Evolutionary conservation across 2,113 vertebrate species (phyloP), one percentile per base, ranked within the genome.

Genomic region (Perca flavescens): DNA sequence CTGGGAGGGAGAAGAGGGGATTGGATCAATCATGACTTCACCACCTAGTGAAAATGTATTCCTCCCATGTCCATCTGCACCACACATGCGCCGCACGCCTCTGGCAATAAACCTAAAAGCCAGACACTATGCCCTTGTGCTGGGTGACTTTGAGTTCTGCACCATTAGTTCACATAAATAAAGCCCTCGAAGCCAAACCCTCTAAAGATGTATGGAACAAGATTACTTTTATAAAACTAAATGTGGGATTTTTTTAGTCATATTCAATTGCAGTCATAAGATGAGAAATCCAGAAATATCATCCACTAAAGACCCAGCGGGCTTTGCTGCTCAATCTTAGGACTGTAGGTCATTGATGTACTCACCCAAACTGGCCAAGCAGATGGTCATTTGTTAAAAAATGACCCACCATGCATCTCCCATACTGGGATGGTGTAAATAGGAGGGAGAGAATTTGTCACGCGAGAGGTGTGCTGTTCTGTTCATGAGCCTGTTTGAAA

Each of bases 321-420:
- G 50, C 60, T 66, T 70, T 73, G 61, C 43, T 76, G 61, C 25
- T 70, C 43, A 47, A 34, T 82, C 77, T 66, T 81, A 69, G 43
- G 75, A 73, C 67, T 83, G 69, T 77, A 75, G 77, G 78, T 83
- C 84, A 75, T 43, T 60, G 70, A 68, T 82, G 75, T 74, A 63
- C 76, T 77, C 83, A 34, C 52, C 69, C 84, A 88, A 79, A 92
- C 79, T 88, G 82, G 72, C 72, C 68, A 73, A 77, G 69, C 92
- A 92, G 91, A 94, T 92, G 92, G 90, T 72, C 31, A 85, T 89
- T 89, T 89, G 88, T 88, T 82, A 46, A 90, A 89, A 88, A 84
- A 90, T 83, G 11, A 87, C 79, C 82, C 75, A 77, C 75, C 77
- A 77, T 72, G 53, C 70, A 69, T 67, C 63, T 50, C 36, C 40